Conservation (phyloP, 2,888 invertebrate genomes). For the Oscheius sp. region DNA sequence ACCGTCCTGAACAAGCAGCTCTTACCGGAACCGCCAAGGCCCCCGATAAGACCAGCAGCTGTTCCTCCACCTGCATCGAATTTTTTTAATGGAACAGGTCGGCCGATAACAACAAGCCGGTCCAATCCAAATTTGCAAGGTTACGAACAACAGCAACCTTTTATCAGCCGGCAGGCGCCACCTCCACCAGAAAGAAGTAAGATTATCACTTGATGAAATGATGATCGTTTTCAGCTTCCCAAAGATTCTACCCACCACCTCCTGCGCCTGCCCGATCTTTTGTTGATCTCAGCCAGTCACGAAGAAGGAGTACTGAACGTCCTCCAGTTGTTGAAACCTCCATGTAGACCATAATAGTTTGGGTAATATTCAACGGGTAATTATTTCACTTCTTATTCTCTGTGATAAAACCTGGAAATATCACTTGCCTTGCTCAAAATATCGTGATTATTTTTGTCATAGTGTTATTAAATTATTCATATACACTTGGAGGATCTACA, state of each 20-base stretch:
- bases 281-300: constrained; percentile 36
- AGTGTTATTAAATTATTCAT: neutral
- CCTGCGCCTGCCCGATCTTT: constrained; percentile 29
- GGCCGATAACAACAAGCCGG: constrained; percentile 27
- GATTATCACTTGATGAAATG: neutral
- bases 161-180: constrained; percentile 16
- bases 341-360: constrained; percentile 14
- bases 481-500: too few relatives aligned
- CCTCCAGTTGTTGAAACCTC: constrained; percentile 33
- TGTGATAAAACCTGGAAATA: constrained; percentile 27
- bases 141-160: neutral
- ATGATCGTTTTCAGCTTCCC: constrained; percentile 12
- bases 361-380: constrained; percentile 28
- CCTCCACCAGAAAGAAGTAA: constrained; percentile 29
- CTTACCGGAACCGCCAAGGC: constrained; percentile 18
- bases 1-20: constrained; percentile 42
- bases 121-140: constrained; percentile 35
- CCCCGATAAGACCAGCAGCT: neutral
- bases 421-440: constrained; percentile 24
- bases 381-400: neutral
- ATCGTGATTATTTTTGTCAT: constrained; percentile 11
- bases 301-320: constrained; percentile 19
- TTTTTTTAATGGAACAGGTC: constrained; percentile 21
- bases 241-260: constrained; percentile 25
- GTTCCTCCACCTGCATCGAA: constrained; percentile 6